phyloP scores from a whole-genome alignment of 2,797 vertebrate species.

The Cuculus canorus region DNA sequence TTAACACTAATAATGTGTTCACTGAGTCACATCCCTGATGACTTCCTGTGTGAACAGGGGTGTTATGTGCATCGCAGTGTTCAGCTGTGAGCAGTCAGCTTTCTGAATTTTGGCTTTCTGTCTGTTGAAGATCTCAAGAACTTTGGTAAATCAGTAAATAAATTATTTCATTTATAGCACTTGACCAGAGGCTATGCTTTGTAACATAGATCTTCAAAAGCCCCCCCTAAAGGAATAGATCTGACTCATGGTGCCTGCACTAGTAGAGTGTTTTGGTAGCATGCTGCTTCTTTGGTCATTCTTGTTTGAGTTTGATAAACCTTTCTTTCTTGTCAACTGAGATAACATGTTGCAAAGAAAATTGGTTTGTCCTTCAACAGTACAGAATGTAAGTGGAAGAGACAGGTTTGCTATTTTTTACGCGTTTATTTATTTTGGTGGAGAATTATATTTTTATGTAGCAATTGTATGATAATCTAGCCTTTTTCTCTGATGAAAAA shows the following conservation, averaged over 20 bases:
- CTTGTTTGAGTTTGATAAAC: background rate
- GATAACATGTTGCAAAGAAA: background rate
- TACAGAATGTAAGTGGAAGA: background rate
- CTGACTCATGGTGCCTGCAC: background rate
- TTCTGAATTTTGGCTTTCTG: background rate
- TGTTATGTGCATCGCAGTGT: accelerated
- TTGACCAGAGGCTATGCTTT: background rate
- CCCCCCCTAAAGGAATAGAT: background rate
- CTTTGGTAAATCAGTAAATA: background rate
- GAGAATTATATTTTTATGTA: background rate
- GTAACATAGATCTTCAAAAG: background rate
- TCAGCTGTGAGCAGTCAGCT: background rate
- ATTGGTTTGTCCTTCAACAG: background rate
- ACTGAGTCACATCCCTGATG: background rate
- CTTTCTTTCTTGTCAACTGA: background rate
- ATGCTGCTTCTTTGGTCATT: background rate
- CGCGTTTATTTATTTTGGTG: background rate
- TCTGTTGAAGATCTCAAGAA: background rate
- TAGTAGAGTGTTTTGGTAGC: background rate
- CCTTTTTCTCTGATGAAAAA: conserved; percentile 9
- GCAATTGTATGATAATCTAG: conserved; percentile 16
- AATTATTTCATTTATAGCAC: background rate
- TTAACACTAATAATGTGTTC: background rate
- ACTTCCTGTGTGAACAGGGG: background rate
- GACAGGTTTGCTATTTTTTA: background rate